Evolutionary conservation across 2,113 vertebrate species (phyloP).

Genomic region (Phoxinus phoxinus): DNA sequence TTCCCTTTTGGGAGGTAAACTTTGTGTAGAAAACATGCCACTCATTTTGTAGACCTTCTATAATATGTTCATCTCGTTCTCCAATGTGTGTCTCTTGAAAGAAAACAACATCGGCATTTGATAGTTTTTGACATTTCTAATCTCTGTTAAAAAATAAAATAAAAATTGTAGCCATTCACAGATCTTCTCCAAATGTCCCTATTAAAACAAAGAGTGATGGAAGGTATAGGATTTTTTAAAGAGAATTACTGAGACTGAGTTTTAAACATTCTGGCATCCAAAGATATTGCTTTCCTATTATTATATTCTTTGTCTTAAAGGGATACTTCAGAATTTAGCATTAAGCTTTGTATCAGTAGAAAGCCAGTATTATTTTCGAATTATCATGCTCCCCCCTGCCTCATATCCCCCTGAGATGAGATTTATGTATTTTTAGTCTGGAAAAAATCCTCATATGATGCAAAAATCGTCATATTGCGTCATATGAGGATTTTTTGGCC

Average conservation of each 20-base stretch:
- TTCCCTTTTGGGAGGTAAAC: background rate
- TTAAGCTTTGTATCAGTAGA: too few relatives aligned
- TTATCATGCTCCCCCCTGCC: too few relatives aligned
- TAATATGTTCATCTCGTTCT: background rate
- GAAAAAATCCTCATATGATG: too few relatives aligned
- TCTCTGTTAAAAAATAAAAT: too few relatives aligned
- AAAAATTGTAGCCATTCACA: background rate
- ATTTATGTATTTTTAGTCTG: too few relatives aligned
- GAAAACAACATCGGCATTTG: conserved; percentile 20
- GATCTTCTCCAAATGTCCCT: background rate
- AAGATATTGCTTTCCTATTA: background rate
- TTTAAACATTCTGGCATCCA: background rate
- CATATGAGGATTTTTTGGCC: too few relatives aligned
- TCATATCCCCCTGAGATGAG: too few relatives aligned
- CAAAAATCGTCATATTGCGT: too few relatives aligned
- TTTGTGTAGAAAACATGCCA: conserved; percentile 23
- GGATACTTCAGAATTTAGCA: too few relatives aligned
- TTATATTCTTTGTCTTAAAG: background rate
- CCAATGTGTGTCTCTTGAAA: conserved; percentile 31
- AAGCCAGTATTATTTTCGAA: too few relatives aligned
- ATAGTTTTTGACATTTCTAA: background rate
- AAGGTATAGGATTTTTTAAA: background rate
- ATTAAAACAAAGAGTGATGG: conserved; percentile 17
- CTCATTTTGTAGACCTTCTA: background rate
- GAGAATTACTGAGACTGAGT: background rate